Evolutionary conservation across 1,140 invertebrate species (phyloP), one percentile per base, ranked within the genome.

Genomic region (Aporrectodea caliginosa): DNA sequence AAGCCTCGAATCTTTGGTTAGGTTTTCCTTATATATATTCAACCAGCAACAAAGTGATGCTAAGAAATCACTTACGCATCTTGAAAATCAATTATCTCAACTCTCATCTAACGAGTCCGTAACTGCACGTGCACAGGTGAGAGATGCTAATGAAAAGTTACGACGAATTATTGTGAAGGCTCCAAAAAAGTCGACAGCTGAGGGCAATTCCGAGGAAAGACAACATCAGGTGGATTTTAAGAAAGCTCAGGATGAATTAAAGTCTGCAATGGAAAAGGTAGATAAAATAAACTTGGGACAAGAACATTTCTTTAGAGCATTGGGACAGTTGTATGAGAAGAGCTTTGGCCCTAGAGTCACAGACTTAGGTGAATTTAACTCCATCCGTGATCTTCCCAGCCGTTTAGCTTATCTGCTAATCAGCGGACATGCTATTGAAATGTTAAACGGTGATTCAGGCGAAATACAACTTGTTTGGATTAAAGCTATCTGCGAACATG

Each of bases 391-490:
- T 22, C 43, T 58, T 22, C 43, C 43, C 6, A 6, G 43, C 22
- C 43, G 22, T 58, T 22, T 58, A 22, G 75, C 75, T 27, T 16
- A 77, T n/a, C 14, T 77, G 31, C 35, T 77, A 2, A 31, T 77
- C 43, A 33, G 32, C 6, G 75, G 75, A 77, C 31, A 58, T 35
- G 31, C 75, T 14, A 43, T 77, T n/a, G 75, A 77, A 43, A 77
- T 77, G 1, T 35, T 77, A 35, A 35, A 77, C 43, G 75, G 75
- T 1, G 43, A 43, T 43, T 31, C 75, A 35, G 33, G 14, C 43
- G 35, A 30, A 27, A 35, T 77, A 31, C 75, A 31, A 43, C 1
- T 58, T 35, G 22, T 29, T 27, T 72, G 70, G 70, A 32, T 72
- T 72, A 6, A 72, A 32, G 70, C 70, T 12, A 32, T 72, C 6